Evolutionary conservation across 2,888 invertebrate species (phyloP).

Genomic region (Tetramorium bicarinatum): DNA sequence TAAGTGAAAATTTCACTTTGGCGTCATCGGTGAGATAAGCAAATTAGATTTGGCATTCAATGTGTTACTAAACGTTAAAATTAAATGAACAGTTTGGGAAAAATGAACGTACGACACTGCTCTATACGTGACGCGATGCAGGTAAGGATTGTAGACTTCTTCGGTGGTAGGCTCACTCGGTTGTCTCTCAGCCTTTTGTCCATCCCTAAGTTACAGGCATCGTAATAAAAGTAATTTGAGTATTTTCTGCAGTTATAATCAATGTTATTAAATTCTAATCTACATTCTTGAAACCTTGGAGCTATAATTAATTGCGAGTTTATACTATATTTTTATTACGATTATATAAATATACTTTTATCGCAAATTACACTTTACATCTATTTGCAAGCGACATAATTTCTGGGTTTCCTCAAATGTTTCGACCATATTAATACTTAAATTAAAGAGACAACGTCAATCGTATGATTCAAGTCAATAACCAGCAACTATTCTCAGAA

Average conservation of each 20-base stretch:
- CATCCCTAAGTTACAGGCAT: constrained; percentile 2
- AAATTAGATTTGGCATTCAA: neutral
- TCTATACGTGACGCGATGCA: constrained; percentile 63
- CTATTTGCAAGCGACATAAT: neutral
- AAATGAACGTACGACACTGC: constrained; percentile 71
- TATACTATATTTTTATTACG: neutral
- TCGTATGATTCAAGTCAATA: neutral
- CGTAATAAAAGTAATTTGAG: neutral
- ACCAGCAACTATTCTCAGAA: neutral
- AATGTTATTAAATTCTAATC: neutral
- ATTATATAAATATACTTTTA: neutral
- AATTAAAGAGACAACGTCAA: neutral
- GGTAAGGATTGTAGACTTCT: constrained; percentile 71
- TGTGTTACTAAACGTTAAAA: neutral
- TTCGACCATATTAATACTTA: neutral
- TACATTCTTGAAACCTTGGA: neutral
- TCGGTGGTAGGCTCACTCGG: constrained; percentile 11
- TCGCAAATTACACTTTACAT: neutral
- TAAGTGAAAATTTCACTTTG: neutral
- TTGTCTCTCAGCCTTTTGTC: neutral
- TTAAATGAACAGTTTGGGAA: neutral
- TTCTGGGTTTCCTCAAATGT: neutral
- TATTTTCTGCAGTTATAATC: neutral
- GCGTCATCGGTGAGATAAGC: neutral
- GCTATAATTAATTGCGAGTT: neutral